phyloP scores from a whole-genome alignment of 2,113 vertebrate genomes.

The Parus major region DNA sequence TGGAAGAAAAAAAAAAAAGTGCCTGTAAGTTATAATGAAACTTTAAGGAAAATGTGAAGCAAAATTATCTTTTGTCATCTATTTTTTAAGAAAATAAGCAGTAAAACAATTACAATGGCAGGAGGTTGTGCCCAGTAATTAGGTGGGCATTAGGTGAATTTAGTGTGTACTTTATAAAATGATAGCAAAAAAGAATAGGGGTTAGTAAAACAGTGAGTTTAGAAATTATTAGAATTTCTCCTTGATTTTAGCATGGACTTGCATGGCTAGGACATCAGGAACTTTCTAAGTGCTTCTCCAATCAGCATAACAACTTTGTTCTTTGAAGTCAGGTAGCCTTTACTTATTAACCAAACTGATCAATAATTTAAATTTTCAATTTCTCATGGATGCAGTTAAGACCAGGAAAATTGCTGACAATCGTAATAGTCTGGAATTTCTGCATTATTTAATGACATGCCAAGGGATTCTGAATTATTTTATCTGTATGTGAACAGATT shows the following conservation, averaged over 20 bases:
- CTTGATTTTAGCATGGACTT: neutral
- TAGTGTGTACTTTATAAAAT: neutral
- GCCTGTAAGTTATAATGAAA: neutral
- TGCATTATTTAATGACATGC: neutral
- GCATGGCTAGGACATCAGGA: neutral
- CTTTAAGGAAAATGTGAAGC: neutral
- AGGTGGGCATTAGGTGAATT: neutral
- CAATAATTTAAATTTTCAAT: neutral
- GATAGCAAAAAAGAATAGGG: neutral
- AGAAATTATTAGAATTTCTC: neutral
- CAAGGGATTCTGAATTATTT: neutral
- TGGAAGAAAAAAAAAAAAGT: neutral
- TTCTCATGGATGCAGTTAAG: neutral
- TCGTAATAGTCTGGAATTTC: neutral
- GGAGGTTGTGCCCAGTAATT: neutral
- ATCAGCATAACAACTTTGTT: neutral
- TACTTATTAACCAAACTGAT: neutral
- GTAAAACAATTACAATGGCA: neutral
- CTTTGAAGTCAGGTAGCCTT: neutral
- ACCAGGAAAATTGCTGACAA: neutral
- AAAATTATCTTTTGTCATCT: neutral
- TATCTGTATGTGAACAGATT: neutral
- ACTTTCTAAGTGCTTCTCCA: neutral
- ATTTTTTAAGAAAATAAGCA: neutral
- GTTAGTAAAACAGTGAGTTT: neutral